Evolutionary conservation across 2,888 invertebrate species (phyloP).

Genomic region (Dilophus febrilis): DNA sequence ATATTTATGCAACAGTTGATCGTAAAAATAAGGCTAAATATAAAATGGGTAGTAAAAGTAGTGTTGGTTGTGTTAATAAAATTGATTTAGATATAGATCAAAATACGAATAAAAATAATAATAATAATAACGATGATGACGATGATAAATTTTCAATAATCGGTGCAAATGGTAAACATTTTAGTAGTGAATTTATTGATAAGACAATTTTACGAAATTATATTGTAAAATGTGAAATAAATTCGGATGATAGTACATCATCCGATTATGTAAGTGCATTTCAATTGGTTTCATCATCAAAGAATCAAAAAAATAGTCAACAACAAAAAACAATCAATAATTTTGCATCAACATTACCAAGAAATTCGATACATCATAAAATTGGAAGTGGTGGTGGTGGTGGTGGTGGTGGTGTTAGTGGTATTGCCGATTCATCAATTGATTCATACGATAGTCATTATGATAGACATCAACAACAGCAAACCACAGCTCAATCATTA

Average conservation of each 20-base stretch:
- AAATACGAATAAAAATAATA: not conserved
- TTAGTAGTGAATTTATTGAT: conserved; percentile 30
- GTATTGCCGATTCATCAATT: no score
- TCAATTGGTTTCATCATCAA: no score
- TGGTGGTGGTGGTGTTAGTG: conserved; percentile 24
- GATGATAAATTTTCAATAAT: not conserved
- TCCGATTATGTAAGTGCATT: no score
- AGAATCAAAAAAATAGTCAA: no score
- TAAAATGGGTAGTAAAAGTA: not conserved
- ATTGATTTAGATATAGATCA: not conserved
- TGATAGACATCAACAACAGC: conserved; percentile 20
- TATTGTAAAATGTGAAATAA: conserved; percentile 6
- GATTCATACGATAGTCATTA: conserved; percentile 31
- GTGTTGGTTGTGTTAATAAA: not conserved
- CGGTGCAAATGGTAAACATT: conserved; percentile 22
- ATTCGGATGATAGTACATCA: not conserved
- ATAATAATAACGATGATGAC: not conserved
- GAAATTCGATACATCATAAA: conserved; percentile 2
- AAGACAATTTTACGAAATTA: conserved; percentile 26
- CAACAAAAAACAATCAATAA: no score
- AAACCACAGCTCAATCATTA: conserved; percentile 11
- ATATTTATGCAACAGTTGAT: conserved; percentile 31
- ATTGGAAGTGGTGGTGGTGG: conserved; percentile 20
- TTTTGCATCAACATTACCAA: not conserved
- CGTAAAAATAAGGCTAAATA: conserved; percentile 27